Evolutionary conservation across 2,113 vertebrate genomes (phyloP), one percentile per base, ranked within the genome.

Genomic region (Sorex araneus): DNA sequence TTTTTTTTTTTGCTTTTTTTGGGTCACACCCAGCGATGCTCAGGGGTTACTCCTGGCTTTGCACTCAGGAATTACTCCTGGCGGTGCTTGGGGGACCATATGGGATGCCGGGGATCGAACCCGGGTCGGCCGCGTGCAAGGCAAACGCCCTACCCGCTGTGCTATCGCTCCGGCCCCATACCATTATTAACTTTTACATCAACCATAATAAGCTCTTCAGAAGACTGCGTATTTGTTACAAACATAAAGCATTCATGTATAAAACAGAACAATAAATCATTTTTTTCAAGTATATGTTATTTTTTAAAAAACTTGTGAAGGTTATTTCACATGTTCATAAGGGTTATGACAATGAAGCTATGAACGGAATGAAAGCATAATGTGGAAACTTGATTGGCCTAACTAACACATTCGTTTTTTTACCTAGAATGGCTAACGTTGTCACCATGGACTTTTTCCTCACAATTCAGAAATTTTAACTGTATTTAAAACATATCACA

Each of bases 331-430:
- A 63, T 81, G n/a, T 63, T 82, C 89, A 60, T 90, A 81, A 86
- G 25, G 16, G 85, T 88, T 64, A 34, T 66, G 47, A 57, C n/a
- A 76, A 30, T 63, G 19, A 23, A 95, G 74, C 88, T 92, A 66
- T 70, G 34, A 93, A 77, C 11, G 77, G 45, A 95, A 94, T 78
- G 30, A 74, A 96, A 93, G n/a, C 25, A 86, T 67, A 90, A 75
- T 66, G 30, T 66, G 28, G 27, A 28, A 60, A 91, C 81, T 86
- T 73, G 40, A 1, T 78, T 95, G 43, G 40, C 66, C 81, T 81
- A 87, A 84, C 87, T 71, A 87, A 66, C 64, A 84, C 71, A n/a
- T 64, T 90, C 89, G 92, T 95, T 94, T 94, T 94, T 94, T 73
- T 95, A 25, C 40, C 78, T 32, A 15, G 13, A 95, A 32, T 90